Evolutionary conservation across 2,113 vertebrate genomes (phyloP), one percentile per base, ranked within the genome.

Genomic region (Stigmatopora nigra): DNA sequence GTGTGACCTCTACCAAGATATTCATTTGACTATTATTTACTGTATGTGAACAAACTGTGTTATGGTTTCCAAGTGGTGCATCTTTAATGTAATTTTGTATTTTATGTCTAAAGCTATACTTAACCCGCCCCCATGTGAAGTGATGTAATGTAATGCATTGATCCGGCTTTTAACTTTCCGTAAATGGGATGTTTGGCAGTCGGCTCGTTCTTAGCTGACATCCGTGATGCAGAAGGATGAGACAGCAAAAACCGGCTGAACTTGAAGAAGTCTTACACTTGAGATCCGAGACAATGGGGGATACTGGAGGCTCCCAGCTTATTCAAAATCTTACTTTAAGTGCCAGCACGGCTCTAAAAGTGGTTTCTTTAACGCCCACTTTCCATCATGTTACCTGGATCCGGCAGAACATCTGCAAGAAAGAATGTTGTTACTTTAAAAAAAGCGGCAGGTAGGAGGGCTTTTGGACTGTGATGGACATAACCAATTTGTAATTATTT

Each of bases 391-490:
- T 11, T 44, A 80, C 87, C 0, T 98, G 95, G 95, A 91, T 95
- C 67, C 88, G 70, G 41, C 77, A 90, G 11, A 93, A 93, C 56
- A 91, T 99, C 82, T 77, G n/a, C 55, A 97, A 94, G 88, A 97
- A 91, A 78, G 90, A 92, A 52, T 98, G 97, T 17, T 61, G 83
- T 56, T 91, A 91, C 82, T 99, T 91, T 63, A 85, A 90, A 16
- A 90, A 92, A 72, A 89, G 77, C 51, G 67, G 61, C 66, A 86
- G 89, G 89, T 91, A 87, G 19, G 72, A 22, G 46, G 0, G 49
- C 47, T 17, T 51, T 68, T n/a, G 20, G 41, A 10, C 12, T 9
- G 25, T 25, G 36, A 0, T 10, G 14, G 31, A 11, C 6, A 44
- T 6, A 14, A 44, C 31, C 46, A 78, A 58, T 61, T 73, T 72